phyloP scores from a whole-genome alignment of 2,888 invertebrate species.

The Stictocephala bisonia region DNA sequence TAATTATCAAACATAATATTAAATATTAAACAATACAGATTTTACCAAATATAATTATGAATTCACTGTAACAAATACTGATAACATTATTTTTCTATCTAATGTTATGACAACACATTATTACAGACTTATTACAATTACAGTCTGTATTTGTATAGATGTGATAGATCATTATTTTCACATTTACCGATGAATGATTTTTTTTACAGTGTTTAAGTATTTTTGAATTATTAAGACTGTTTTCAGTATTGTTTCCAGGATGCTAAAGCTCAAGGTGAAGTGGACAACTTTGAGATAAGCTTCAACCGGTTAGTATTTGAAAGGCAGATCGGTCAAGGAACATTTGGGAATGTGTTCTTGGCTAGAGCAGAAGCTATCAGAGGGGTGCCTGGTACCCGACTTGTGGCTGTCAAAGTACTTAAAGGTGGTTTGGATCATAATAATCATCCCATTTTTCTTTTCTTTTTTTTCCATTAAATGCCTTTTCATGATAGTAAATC shows the following conservation, averaged over 20 bases:
- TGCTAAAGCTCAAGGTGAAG: constrained; percentile 38
- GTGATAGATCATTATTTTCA: too few species aligned
- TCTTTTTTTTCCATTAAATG: not conserved
- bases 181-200: too few species aligned
- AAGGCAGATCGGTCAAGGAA: constrained; percentile 34
- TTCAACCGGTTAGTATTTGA: constrained; percentile 8
- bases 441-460: not conserved
- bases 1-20: too few species aligned
- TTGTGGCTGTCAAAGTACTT: constrained; percentile 38
- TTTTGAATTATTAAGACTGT: too few species aligned
- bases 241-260: constrained; percentile 34
- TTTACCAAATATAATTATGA: too few species aligned
- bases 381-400: constrained; percentile 6
- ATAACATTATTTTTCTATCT: too few species aligned
- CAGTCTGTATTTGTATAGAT: too few species aligned
- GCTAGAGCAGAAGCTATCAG: constrained; percentile 35
- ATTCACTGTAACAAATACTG: too few species aligned
- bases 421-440: constrained; percentile 6
- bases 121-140: too few species aligned
- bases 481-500: not conserved
- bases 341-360: constrained; percentile 40
- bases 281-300: constrained; percentile 37
- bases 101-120: too few species aligned
- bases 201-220: too few species aligned
- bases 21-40: too few species aligned